A percentile compares a stretch with the other conserved stretches of the same genome.
Conservation (phyloP, 2,797 vertebrate species). For the Crax fasciolata region DNA sequence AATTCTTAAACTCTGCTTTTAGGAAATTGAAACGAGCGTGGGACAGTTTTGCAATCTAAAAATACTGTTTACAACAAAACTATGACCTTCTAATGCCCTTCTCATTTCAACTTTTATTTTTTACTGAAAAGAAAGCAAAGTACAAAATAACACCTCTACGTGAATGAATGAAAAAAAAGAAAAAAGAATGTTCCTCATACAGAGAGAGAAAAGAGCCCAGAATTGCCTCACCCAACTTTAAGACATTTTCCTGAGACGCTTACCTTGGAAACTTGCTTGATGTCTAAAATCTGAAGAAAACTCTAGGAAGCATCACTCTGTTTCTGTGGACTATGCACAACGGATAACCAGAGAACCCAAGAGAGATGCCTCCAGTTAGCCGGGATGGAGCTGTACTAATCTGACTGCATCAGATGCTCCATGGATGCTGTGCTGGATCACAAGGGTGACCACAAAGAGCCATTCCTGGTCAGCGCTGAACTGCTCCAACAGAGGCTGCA, state of each 20-base stretch:
- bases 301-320: neutral
- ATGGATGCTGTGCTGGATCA: neutral
- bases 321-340: neutral
- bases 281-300: neutral
- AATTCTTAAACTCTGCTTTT: neutral
- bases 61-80: neutral
- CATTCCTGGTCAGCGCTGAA: neutral
- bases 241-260: neutral
- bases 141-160: neutral
- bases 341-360: rapidly evolving
- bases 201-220: neutral
- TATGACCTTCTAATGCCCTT: neutral
- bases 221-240: neutral
- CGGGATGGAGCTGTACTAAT: neutral
- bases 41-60: neutral
- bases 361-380: neutral
- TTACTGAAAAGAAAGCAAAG: slow-evolving; percentile 6
- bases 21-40: slow-evolving; percentile 1
- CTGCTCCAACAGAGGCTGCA: neutral
- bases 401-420: neutral
- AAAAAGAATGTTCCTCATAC: neutral
- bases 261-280: neutral
- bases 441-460: neutral
- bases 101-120: neutral
- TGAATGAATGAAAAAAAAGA: neutral